Conservation (phyloP, 2,797 vertebrate genomes). For the Sebastes hopkinsi region DNA sequence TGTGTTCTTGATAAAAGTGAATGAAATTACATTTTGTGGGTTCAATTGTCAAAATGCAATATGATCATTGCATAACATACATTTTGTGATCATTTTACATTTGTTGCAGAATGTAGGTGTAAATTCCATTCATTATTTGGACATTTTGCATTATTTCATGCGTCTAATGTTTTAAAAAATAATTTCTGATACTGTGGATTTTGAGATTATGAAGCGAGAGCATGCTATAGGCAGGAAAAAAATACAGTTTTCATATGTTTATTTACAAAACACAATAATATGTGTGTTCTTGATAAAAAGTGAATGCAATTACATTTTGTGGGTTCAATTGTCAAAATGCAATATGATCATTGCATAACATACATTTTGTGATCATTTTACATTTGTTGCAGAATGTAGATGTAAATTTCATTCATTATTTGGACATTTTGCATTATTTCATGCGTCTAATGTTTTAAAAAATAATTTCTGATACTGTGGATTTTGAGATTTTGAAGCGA, state of each 20-base stretch:
- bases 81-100: neutral
- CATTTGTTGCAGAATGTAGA: neutral
- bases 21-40: neutral
- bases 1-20: neutral
- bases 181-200: neutral
- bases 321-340: neutral
- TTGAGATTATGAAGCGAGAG: too few species aligned
- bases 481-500: neutral
- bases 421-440: neutral
- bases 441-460: rapidly evolving
- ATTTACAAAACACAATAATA: neutral
- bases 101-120: neutral
- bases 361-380: neutral
- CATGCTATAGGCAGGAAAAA: neutral
- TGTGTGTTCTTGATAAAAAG: neutral
- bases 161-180: neutral
- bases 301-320: neutral
- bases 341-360: neutral
- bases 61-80: neutral
- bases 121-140: neutral
- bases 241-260: neutral
- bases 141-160: neutral
- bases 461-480: neutral
- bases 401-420: neutral
- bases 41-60: neutral